Base-by-base conservation (phyloP, 2,888 invertebrate species). In the Heliconius hortense region DNA sequence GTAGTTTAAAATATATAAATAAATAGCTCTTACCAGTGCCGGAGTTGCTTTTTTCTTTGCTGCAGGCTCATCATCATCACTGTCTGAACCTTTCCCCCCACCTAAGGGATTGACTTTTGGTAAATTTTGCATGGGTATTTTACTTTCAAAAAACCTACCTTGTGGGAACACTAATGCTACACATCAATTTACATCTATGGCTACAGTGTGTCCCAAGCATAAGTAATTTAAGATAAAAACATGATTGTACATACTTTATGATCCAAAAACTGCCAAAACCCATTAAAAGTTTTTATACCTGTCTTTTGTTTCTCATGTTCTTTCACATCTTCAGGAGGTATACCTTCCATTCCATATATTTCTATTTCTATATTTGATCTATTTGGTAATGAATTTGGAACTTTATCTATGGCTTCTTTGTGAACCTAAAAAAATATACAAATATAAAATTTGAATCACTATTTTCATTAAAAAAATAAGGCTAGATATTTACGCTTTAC, bases 321-420 rank as follows among this genome's bases (percentile, higher is more conserved):
- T 88, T 97, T 97, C 80, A 98, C 90, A 94, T 99, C 99, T 84
- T 97, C 98, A 74, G 97, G 96, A 48, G 99, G 99, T 86, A 99
- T 99, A 83, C 99, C 99, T 95, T 99, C 99, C 99, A 99, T 99
- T 82, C 99, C 99, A 95, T 99, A 99, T 87, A 99, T 99, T 95
- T 99, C 99, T 90, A 99, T 98, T 94, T 99, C 99, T 89, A 99
- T 98, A 94, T 99, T 99, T 87, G 98, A 98, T 89, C 99, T 96
- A 94, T 98, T 98, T 84, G 99, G 99, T 88, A 99, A 94, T 80
- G 99, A 98, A 95, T 99, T 99, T 82, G 99, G 99, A 88, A 99
- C 99, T 95, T 99, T 99, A 93, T 99, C 99, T 89, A 99, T 98
- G 77, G 99, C 98, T 94, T 99, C 99, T 94, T 99, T 99, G 93